Evolutionary conservation across 1,140 invertebrate genomes (phyloP).

Genomic region (Elymnias hypermnestra): DNA sequence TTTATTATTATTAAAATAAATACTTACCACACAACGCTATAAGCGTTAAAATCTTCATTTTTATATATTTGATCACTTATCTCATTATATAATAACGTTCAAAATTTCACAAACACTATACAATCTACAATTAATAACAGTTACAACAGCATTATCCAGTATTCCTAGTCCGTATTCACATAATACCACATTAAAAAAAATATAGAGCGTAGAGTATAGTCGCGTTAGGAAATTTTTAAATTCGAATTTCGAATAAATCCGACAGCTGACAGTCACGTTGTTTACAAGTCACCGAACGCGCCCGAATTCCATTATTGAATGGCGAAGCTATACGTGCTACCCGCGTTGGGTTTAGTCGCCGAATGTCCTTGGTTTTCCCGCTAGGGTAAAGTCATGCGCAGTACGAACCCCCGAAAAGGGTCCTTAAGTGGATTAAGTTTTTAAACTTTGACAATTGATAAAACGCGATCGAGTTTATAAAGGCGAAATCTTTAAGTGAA

Average conservation of each 20-base stretch:
- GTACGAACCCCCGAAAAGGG: constrained; percentile 50
- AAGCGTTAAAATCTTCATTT: constrained; percentile 56
- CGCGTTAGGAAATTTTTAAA: background rate
- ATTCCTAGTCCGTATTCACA: too few species aligned
- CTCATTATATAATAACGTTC: constrained; percentile 39
- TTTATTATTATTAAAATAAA: background rate
- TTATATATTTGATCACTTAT: constrained; percentile 25
- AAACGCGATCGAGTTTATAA: constrained; percentile 64
- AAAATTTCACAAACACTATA: constrained; percentile 29
- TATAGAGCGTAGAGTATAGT: too few species aligned
- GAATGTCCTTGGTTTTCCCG: constrained; percentile 64
- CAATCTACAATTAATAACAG: constrained; percentile 16
- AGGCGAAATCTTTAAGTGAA: constrained; percentile 53
- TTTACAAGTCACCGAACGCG: constrained; percentile 49
- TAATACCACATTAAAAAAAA: too few species aligned
- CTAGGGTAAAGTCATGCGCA: constrained; percentile 66
- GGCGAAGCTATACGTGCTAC: constrained; percentile 29
- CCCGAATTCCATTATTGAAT: constrained; percentile 44
- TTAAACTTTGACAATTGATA: constrained; percentile 70
- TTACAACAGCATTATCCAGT: constrained; percentile 20
- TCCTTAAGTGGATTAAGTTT: constrained; percentile 71
- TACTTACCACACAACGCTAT: constrained; percentile 60
- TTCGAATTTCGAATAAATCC: constrained; percentile 19
- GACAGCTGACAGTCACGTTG: constrained; percentile 25
- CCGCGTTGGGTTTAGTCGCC: constrained; percentile 26